phyloP scores from a whole-genome alignment of 2,113 vertebrate species.

The Upupa epops region DNA sequence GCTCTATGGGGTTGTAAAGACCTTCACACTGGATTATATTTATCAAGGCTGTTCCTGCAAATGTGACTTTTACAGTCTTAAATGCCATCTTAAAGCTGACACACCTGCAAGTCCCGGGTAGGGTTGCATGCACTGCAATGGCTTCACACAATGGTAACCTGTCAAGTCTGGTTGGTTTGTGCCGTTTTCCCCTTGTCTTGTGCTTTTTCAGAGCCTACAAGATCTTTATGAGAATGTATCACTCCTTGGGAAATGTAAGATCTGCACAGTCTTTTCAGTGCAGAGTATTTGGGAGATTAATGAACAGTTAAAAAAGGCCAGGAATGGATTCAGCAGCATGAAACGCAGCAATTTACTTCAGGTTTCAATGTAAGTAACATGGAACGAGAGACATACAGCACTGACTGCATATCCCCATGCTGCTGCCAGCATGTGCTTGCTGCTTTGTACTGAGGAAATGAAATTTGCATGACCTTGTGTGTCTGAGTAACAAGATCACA shows the following conservation, averaged over 20 bases:
- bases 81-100: conserved; percentile 36
- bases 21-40: neutral
- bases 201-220: neutral
- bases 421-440: neutral
- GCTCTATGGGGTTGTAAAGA: neutral
- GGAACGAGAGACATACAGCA: neutral
- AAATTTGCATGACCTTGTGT: neutral
- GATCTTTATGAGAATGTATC: neutral
- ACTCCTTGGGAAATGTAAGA: neutral
- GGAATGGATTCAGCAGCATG: neutral
- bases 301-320: neutral
- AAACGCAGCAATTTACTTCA: neutral
- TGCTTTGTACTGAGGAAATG: neutral
- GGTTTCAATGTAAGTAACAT: neutral
- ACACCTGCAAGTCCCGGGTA: conserved; percentile 23
- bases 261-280: neutral
- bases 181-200: neutral
- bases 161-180: neutral
- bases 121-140: neutral
- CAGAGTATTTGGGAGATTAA: neutral
- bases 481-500: neutral
- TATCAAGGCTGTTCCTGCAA: neutral
- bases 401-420: rapidly evolving
- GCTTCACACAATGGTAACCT: neutral
- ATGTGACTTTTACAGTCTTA: neutral